phyloP scores from a whole-genome alignment of 2,888 invertebrate genomes.

The Neria commutata region DNA sequence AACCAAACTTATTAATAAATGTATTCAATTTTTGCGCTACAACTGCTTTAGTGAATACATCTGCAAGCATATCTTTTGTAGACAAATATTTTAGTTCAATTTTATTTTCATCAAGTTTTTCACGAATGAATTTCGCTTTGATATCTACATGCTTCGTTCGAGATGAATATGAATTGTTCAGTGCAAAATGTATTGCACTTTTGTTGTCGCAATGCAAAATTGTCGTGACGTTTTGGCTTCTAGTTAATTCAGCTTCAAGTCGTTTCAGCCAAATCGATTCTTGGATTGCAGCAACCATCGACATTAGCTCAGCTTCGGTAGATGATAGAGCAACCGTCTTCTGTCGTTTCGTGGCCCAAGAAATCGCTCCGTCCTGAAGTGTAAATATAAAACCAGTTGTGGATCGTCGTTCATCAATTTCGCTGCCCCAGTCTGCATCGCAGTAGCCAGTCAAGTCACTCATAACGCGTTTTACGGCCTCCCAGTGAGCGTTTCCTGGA shows the following conservation, averaged over 20 bases:
- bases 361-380: conserved; percentile 26
- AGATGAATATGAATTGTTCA: conserved; percentile 20
- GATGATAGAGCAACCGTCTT: conserved; percentile 29
- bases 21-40: too few relatives aligned
- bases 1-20: too few relatives aligned
- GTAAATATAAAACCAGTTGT: conserved; percentile 19
- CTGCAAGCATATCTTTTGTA: conserved; percentile 9
- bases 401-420: conserved; percentile 24
- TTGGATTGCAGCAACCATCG: conserved; percentile 29
- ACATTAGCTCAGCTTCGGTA: conserved; percentile 34
- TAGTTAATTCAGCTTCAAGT: conserved; percentile 9
- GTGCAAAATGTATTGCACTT: conserved; percentile 23
- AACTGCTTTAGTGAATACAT: conserved; percentile 2
- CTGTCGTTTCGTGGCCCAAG: conserved; percentile 32
- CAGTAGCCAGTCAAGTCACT: conserved; percentile 22
- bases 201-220: conserved; percentile 22
- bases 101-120: not conserved
- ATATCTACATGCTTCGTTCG: conserved; percentile 29
- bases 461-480: conserved; percentile 25
- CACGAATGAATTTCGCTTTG: conserved; percentile 22
- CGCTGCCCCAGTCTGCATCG: conserved; percentile 28
- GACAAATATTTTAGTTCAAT: not conserved
- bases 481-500: conserved; percentile 31
- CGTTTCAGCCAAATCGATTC: conserved; percentile 30
- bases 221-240: conserved; percentile 8